Evolutionary conservation across 2,888 invertebrate species (phyloP), one percentile per base, ranked within the genome.

Genomic region (Drosophila siamana): DNA sequence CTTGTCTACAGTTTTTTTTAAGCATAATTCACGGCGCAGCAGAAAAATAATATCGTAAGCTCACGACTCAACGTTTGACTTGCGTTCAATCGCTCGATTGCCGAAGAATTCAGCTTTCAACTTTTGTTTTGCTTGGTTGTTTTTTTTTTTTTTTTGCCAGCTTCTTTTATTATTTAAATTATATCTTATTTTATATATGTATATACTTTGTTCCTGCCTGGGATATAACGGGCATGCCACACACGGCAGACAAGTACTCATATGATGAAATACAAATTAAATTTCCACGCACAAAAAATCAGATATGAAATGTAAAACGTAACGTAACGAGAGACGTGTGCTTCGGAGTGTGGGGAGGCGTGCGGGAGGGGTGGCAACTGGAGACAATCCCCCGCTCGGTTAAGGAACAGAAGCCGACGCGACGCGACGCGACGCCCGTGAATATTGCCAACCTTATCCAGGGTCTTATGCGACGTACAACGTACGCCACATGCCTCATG

Each of bases 231-330:
- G 47, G 61, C 11, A 52, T 11, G 57, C 60, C 55, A 62, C 74
- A 62, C 74, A 71, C 22, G 67, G 48, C 28, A 75, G 66, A 76
- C 56, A 62, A 60, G 74, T 48, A 48, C 68, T 56, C 68, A 61
- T 86, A 84, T 86, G 86, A 83, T 86, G 83, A 84, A 83, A 83
- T 84, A 86, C 86, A 86, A 83, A 83, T 83, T 83, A 83, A 83
- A 83, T 83, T 83, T 84, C 86, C 76, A 80, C 69, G 78, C 76
- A 70, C 74, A 82, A 78, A 77, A 83, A 82, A 86, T 82, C 82
- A 86, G 82, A 86, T 86, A 86, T 86, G 86, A 82, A 82, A 82
- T 86, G 84, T 80, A 86, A 82, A 86, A 73, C 76, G 78, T 67
- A 86, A 73, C 74, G 78, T 67, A 71, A 66, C 73, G 52, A 50